phyloP scores from a whole-genome alignment of 2,113 vertebrate species.

The Oreochromis niloticus region DNA sequence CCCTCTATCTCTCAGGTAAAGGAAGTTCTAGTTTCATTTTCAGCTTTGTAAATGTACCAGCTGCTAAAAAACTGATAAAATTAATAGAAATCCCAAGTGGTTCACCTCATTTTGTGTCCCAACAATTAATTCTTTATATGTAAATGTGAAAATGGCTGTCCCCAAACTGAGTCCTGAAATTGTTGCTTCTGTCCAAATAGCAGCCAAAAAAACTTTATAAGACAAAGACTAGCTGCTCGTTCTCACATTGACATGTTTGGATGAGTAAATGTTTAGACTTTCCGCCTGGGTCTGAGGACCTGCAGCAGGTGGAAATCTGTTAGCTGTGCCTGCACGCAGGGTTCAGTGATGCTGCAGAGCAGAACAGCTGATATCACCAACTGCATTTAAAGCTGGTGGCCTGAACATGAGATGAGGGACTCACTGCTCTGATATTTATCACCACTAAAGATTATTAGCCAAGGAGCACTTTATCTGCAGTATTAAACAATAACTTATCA shows the following conservation, averaged over 20 bases:
- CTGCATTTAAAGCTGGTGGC: not conserved
- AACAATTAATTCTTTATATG: not conserved
- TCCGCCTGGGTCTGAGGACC: not conserved
- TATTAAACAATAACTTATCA: not conserved
- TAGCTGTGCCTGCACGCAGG: not conserved
- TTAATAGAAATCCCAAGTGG: not conserved
- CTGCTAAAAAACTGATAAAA: not conserved
- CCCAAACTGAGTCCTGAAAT: not conserved
- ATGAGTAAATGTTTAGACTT: not conserved
- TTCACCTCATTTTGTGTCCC: not conserved
- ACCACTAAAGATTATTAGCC: not conserved
- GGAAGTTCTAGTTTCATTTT: not conserved
- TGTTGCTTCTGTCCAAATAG: not conserved
- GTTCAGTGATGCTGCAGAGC: not conserved
- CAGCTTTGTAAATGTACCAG: not conserved
- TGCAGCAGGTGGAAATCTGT: not conserved
- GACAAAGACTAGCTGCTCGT: not conserved
- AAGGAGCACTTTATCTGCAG: not conserved
- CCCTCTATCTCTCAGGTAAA: not conserved
- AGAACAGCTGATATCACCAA: not conserved
- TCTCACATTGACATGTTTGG: not conserved
- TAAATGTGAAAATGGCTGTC: not conserved
- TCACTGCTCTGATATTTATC: not conserved
- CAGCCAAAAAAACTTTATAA: not conserved
- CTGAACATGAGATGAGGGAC: not conserved